Conservation (phyloP, 2,113 vertebrate species). For the Calyptommatus sinebrachiatus region DNA sequence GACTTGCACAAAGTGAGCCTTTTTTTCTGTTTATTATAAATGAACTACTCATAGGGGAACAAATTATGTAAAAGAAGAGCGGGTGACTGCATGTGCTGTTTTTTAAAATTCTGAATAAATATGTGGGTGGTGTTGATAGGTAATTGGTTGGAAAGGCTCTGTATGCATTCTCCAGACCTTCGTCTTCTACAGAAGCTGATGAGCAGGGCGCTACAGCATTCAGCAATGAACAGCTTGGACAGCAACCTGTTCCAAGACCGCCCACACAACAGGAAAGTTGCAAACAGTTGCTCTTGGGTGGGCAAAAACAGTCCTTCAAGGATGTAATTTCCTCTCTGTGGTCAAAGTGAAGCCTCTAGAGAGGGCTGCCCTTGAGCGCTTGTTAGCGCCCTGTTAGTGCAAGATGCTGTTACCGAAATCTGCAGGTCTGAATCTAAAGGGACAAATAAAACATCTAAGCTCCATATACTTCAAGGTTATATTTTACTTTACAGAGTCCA, state of each 20-base stretch:
- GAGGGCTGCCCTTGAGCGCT: slow-evolving; percentile 27
- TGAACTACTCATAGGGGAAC: slow-evolving; percentile 36
- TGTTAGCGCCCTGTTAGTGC: slow-evolving; percentile 35
- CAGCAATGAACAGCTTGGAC: slow-evolving; percentile 48
- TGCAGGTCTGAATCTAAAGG: slow-evolving; percentile 56
- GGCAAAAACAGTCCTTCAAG: slow-evolving; percentile 38
- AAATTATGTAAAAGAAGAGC: slow-evolving; percentile 38
- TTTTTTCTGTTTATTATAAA: background rate
- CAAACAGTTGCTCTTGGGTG: slow-evolving; percentile 46
- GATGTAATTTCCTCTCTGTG: slow-evolving; percentile 25
- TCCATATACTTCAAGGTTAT: slow-evolving; percentile 20
- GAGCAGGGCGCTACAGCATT: slow-evolving; percentile 49
- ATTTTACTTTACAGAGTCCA: slow-evolving; percentile 6
- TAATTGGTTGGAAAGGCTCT: slow-evolving; percentile 50
- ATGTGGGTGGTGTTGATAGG: slow-evolving; percentile 53
- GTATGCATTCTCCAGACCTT: slow-evolving; percentile 43
- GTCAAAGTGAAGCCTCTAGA: slow-evolving; percentile 47
- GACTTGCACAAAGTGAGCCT: background rate
- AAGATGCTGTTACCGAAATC: slow-evolving; percentile 48
- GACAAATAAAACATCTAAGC: slow-evolving; percentile 50
- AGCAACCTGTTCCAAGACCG: slow-evolving; percentile 44
- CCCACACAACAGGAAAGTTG: slow-evolving; percentile 46
- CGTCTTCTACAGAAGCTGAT: slow-evolving; percentile 58
- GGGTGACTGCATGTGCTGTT: slow-evolving; percentile 43
- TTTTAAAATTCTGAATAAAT: slow-evolving; percentile 38